Conservation (phyloP, 2,113 vertebrate genomes). For the Illadopsis cleaveri region DNA sequence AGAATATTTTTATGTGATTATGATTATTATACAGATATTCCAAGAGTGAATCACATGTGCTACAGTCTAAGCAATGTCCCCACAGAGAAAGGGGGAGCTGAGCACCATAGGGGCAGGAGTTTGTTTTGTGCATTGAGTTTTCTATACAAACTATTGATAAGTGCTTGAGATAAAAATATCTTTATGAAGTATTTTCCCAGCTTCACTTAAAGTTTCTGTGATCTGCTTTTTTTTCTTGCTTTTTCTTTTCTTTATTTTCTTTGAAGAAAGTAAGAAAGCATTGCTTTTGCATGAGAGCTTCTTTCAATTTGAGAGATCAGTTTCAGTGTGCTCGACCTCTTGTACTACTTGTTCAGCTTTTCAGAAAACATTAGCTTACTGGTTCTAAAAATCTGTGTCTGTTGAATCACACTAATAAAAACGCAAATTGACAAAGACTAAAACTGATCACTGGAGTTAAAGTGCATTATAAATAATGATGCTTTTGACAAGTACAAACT, state of each 20-base stretch:
- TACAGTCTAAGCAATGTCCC: background rate
- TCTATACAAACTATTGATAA: background rate
- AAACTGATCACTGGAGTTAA: background rate
- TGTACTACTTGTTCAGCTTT: conserved; percentile 16
- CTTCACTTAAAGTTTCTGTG: background rate
- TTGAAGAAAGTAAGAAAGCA: fast-evolving
- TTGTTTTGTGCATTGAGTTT: background rate
- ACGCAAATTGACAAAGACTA: background rate
- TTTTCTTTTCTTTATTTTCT: no score
- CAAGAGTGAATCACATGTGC: background rate
- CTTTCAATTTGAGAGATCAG: background rate
- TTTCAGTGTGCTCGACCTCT: background rate
- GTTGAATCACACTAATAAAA: background rate
- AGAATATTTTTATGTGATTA: background rate
- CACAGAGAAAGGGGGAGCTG: background rate
- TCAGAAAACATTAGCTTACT: conserved; percentile 23
- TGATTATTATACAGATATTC: background rate
- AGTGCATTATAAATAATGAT: background rate
- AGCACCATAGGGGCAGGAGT: background rate
- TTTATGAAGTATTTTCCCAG: background rate
- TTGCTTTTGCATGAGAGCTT: background rate
- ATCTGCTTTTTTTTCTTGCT: background rate
- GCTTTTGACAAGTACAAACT: background rate
- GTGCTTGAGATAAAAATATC: background rate
- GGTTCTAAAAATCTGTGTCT: background rate